These are phyloP conservation scores for Poeciliopsis infans DNA, from an alignment of 2,797 vertebrate species.

Conservation along the genomic window DNA sequence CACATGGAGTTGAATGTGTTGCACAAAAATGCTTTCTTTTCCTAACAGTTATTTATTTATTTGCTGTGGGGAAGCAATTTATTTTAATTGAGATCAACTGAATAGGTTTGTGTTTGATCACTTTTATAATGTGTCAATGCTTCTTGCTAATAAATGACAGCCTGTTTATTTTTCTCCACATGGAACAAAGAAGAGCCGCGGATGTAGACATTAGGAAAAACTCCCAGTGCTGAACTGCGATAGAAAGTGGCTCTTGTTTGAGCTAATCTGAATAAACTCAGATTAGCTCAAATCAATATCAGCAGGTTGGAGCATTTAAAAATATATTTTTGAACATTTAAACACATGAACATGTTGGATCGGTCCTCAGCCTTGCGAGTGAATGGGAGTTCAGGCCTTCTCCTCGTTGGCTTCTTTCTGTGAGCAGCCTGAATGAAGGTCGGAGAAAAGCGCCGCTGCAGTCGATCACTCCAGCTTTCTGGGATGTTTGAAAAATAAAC, in stretches of 20 bases:
- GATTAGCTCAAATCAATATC: no score
- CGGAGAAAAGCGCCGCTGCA: not conserved
- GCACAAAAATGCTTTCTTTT: not conserved
- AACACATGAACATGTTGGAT: not conserved
- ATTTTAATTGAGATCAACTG: not conserved
- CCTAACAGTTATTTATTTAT: no score
- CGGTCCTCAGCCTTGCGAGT: not conserved
- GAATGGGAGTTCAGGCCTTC: not conserved
- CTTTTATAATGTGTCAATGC: no score
- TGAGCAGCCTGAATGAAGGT: not conserved
- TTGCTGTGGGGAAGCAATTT: not conserved
- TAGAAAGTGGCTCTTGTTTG: not conserved
- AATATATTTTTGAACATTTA: not conserved
- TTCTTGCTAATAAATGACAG: no score
- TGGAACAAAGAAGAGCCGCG: not conserved
- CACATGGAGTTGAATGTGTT: not conserved
- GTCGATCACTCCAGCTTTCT: not conserved
- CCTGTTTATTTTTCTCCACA: no score
- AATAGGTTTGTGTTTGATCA: no score
- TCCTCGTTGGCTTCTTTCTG: not conserved
- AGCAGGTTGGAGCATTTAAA: no score
- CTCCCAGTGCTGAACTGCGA: not conserved
- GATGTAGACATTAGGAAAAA: not conserved
- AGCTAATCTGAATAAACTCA: no score
- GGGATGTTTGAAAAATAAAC: not conserved